These are phyloP conservation scores for Mimas tiliae DNA, from an alignment of 2,888 invertebrate species.

Conservation along the genomic window DNA sequence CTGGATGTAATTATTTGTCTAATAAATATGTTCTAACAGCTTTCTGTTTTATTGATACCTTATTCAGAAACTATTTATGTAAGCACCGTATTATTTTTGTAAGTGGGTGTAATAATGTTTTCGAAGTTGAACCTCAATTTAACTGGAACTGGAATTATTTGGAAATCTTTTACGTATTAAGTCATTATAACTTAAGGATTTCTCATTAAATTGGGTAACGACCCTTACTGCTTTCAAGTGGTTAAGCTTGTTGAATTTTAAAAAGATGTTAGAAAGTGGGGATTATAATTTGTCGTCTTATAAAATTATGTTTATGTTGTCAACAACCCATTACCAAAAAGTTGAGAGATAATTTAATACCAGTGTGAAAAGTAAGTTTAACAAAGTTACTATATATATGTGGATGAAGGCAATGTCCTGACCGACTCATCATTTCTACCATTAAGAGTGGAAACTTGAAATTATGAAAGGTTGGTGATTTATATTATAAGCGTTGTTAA, in stretches of 20 bases:
- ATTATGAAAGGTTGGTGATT: too few species aligned
- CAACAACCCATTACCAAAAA: too few species aligned
- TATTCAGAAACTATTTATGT: conserved; percentile 2
- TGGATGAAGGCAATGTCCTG: too few species aligned
- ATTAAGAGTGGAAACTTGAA: too few species aligned
- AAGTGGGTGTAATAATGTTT: not conserved
- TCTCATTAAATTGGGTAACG: conserved; percentile 12
- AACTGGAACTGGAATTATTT: conserved; percentile 5
- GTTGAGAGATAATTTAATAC: too few species aligned
- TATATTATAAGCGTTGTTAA: too few species aligned
- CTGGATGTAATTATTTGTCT: not conserved
- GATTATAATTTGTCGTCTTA: too few species aligned
- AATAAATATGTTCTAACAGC: conserved; percentile 5
- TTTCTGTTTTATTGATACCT: conserved; percentile 16
- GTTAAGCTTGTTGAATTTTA: not conserved
- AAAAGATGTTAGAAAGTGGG: not conserved
- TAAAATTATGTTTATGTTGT: too few species aligned
- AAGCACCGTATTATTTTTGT: not conserved
- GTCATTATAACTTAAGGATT: conserved; percentile 13
- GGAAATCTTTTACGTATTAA: conserved; percentile 10
- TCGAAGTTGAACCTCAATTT: not conserved
- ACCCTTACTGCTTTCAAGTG: not conserved
- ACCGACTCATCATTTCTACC: too few species aligned
- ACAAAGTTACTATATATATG: too few species aligned
- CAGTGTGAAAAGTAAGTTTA: too few species aligned